Base-by-base conservation (phyloP, 1,140 invertebrate genomes). In the Orchestia grillus region DNA sequence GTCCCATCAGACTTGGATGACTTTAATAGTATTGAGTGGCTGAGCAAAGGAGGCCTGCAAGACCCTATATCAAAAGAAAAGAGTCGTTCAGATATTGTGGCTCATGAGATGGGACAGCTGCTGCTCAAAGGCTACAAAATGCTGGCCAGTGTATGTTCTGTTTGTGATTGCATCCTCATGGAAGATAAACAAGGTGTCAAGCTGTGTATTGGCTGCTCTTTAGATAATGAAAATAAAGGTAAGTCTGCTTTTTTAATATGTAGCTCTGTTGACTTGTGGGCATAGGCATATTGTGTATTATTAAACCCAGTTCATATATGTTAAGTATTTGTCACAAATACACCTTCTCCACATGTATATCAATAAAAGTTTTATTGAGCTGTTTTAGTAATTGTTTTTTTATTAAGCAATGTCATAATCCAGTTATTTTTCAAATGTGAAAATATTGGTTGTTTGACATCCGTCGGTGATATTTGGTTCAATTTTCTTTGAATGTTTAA, bases 71-170 rank as follows among this genome's bases (percentile, higher is more conserved):
- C 43, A 94, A 45, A 47, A n/a, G 92, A 94, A 94, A 94, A 94
- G 40, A 94, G 92, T 94, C 92, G 92, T 47, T 45, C 92, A 47
- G 92, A 94, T 94, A 94, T 94, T 19, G 92, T 94, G 41, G 41
- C 92, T n/a, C 92, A 94, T 94, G 92, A 94, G 92, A 94, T 94
- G 92, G 92, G 92, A 8, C 92, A 94, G 44, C 44, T 94, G 92
- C 44, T 94, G 6, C 92, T 94, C 8, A 94, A 94, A 45, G 92
- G 92, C 6, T 94, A 94, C 92, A 94, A 94, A 45, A 94, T 94
- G 92, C 92, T 94, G 43, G 43, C 92, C 19, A 47, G 8, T 45
- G 15, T 45, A 6, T 94, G 92, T n/a, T 0, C 1, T 45, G 43
- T 94, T 40, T 94, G 92, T 94, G 44, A 94, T 44, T 94, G 92